Percentiles rank a stretch among this genome's conserved stretches.
phyloP scores from a whole-genome alignment of 1,140 invertebrate species.

The Diachasmimorpha longicaudata region DNA sequence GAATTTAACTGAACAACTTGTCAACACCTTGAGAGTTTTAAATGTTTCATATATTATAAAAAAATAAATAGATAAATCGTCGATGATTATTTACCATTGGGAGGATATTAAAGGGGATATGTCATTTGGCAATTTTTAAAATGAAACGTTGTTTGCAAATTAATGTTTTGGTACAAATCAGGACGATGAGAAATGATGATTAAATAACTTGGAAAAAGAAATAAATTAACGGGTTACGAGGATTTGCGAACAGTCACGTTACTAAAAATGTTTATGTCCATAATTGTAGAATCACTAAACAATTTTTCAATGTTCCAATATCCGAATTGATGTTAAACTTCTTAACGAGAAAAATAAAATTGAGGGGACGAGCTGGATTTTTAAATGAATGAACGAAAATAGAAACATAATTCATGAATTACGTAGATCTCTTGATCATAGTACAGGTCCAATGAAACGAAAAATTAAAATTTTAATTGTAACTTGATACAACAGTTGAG shows the following conservation, averaged over 20 bases:
- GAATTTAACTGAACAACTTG: not conserved
- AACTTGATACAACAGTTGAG: conserved; percentile 28
- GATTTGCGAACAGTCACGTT: conserved; percentile 4
- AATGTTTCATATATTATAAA: conserved; percentile 28
- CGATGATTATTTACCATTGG: not conserved
- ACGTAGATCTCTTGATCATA: not conserved
- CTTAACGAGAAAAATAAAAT: not conserved
- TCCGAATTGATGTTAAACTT: conserved; percentile 23
- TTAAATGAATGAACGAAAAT: not conserved
- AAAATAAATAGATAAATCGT: conserved; percentile 28
- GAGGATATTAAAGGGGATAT: not conserved
- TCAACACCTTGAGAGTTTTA: not conserved
- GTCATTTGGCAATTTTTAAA: conserved; percentile 12
- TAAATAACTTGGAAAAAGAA: not conserved
- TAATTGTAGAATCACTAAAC: conserved; percentile 13
- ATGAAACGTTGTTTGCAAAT: not conserved
- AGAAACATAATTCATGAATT: conserved; percentile 1
- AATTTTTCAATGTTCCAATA: conserved; percentile 26
- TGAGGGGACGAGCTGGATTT: not conserved
- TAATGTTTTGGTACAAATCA: conserved; percentile 23
- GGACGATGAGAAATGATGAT: not conserved
- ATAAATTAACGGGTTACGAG: conserved; percentile 6
- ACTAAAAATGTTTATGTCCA: conserved; percentile 26
- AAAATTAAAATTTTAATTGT: not conserved
- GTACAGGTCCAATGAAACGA: conserved; percentile 26